Base-by-base conservation (phyloP, 1,140 invertebrate genomes). In the Sinella curviseta region DNA sequence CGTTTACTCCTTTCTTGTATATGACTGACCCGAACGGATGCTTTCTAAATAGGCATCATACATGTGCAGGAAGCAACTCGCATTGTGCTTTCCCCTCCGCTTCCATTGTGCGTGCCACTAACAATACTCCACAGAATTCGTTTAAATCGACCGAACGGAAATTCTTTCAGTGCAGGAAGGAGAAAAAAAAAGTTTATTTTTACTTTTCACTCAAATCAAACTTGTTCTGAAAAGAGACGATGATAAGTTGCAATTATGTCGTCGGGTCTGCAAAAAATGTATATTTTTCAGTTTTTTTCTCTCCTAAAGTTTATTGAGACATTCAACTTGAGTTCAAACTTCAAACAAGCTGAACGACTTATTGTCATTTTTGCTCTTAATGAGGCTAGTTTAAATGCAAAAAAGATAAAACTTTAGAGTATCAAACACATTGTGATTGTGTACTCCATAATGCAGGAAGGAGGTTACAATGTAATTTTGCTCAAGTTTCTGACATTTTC, bases 71-170 rank as follows among this genome's bases (percentile, higher is more conserved):
- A 70, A 70, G 65, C 2, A 70, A 33, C 65, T 14, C 65, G 31
- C 26, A 30, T 16, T 17, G 31, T 8, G 12, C 31, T 8, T 4
- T 33, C 31, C 31, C 31, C 26, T 70, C 31, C 14, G 12, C 26
- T 70, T 33, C 16, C 57, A 8, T 70, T 70, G 65, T 70, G 26
- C 30, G 30, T 33, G 65, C 24, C 65, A 70, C 26, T 70, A 70
- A 70, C 65, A 70, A 70, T 70, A 24, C 31, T 30, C 12, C 31
- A 31, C 65, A 17, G 30, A 70, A 30, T 70, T 70, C 31, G 65
- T 70, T 70, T 31, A 33, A 70, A 70, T 70, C 65, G 31, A 14
- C 57, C 57, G 57, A 65, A 65, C 16, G 26, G 3, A 70, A 70
- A 70, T 70, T 70, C 31, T 26, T 65, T 33, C 31, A 30, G 65